phyloP scores from a whole-genome alignment of 2,113 vertebrate genomes.

The Heteronetta atricapilla region DNA sequence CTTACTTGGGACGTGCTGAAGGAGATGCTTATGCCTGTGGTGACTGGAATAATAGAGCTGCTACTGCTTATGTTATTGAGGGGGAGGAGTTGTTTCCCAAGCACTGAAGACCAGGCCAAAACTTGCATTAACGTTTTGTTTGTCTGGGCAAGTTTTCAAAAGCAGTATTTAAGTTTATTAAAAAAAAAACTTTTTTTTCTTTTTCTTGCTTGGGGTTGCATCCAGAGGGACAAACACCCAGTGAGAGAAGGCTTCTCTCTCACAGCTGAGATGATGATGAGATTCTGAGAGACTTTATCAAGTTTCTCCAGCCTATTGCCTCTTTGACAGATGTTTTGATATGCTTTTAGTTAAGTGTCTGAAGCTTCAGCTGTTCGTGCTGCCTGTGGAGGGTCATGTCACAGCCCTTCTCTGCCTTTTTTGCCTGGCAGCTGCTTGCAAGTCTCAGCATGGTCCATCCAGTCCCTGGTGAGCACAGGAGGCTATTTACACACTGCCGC shows the following conservation, averaged over 20 bases:
- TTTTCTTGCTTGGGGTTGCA: background rate
- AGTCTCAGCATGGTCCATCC: background rate
- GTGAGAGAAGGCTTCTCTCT: background rate
- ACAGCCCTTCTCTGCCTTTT: background rate
- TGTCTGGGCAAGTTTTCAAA: conserved; percentile 8
- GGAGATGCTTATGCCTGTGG: background rate
- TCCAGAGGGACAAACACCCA: background rate
- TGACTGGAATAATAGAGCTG: background rate
- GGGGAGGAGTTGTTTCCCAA: background rate
- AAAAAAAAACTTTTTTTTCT: background rate
- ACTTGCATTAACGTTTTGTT: background rate
- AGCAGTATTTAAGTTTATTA: background rate
- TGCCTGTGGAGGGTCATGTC: background rate
- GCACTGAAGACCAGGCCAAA: background rate
- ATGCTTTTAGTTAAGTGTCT: background rate
- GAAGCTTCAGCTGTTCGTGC: background rate
- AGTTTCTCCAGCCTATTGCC: background rate
- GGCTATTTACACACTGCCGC: background rate
- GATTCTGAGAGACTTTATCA: background rate
- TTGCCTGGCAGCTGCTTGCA: background rate
- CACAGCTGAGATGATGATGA: background rate
- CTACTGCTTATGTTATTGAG: background rate
- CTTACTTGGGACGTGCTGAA: fast-evolving
- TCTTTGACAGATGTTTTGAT: background rate
- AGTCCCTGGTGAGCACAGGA: background rate